Conservation (phyloP, 2,113 vertebrate species). For the Datnioides undecimradiatus region DNA sequence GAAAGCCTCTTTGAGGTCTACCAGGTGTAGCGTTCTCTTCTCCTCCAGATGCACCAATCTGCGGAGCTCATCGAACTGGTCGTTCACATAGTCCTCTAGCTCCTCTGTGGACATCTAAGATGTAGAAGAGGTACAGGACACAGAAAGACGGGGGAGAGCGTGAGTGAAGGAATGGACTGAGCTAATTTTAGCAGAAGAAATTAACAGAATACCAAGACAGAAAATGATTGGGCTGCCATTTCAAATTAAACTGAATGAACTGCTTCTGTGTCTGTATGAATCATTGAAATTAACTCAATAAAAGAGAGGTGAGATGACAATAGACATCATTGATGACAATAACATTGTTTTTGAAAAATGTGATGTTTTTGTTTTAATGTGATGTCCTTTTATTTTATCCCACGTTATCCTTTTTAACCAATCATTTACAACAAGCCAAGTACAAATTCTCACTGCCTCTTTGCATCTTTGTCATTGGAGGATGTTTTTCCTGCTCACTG, state of each 20-base stretch:
- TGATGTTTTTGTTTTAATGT: no score
- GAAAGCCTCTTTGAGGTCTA: constrained; percentile 88
- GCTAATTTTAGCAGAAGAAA: neutral
- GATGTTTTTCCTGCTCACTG: no score
- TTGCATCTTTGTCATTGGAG: no score
- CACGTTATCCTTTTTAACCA: no score
- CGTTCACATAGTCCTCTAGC: constrained; percentile 85
- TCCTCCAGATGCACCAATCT: constrained; percentile 86
- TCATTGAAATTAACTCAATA: neutral
- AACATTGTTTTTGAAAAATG: no score
- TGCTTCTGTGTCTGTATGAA: neutral
- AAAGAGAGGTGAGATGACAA: neutral
- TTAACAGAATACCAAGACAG: neutral
- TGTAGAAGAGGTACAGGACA: neutral
- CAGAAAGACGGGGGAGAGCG: neutral
- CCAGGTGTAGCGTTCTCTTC: constrained; percentile 83
- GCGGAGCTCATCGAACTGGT: constrained; percentile 88
- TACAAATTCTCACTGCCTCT: no score
- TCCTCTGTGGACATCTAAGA: constrained; percentile 82
- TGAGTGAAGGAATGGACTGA: neutral
- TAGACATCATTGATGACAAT: no score
- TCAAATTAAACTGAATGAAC: constrained; percentile 4
- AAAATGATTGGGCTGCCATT: neutral
- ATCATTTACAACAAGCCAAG: no score
- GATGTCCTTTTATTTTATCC: no score